phyloP scores from a whole-genome alignment of 2,113 vertebrate species.

The Pygoscelis antarcticus region DNA sequence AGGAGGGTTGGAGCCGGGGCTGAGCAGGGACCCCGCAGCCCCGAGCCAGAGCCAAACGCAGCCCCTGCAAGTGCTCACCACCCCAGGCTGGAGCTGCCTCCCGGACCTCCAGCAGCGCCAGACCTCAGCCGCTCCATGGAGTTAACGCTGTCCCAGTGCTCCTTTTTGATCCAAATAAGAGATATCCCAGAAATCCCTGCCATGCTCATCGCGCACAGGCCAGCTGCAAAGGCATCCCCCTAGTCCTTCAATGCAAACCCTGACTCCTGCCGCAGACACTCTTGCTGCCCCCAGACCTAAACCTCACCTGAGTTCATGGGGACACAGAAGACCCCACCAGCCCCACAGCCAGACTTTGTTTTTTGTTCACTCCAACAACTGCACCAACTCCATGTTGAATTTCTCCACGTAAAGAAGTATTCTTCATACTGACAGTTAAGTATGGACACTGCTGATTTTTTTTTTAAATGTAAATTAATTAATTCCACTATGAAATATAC shows the following conservation, averaged over 20 bases:
- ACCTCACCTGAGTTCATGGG: background rate
- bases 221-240: background rate
- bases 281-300: background rate
- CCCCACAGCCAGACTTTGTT: no score
- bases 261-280: background rate
- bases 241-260: no score
- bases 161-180: background rate
- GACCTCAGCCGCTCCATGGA: background rate
- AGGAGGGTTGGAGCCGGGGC: background rate
- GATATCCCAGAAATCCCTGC: background rate
- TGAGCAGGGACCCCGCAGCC: background rate
- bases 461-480: background rate
- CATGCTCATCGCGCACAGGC: background rate
- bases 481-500: background rate
- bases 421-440: background rate
- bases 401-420: background rate
- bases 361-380: no score
- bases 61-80: background rate
- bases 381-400: accelerated
- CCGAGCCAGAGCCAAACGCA: background rate
- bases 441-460: no score
- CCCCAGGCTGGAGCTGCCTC: background rate
- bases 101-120: background rate
- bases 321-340: accelerated
- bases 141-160: no score